Conservation (phyloP, 2,797 vertebrate genomes). For the Oophaga sylvatica region DNA sequence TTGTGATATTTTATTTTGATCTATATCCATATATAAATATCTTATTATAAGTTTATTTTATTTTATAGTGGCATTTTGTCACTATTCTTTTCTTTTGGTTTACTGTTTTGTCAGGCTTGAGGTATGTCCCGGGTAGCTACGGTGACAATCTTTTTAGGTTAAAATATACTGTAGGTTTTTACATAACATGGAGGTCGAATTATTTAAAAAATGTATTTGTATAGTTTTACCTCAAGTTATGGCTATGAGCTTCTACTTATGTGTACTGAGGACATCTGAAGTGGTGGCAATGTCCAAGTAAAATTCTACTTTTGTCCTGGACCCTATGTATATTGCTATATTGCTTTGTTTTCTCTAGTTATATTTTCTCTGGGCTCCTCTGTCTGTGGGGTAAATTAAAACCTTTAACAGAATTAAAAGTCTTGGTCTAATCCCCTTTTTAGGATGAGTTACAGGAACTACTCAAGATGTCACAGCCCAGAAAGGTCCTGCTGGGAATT, state of each 20-base stretch:
- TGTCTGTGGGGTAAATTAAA: conserved; percentile 43
- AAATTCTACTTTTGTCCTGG: background rate
- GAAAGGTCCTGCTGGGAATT: conserved; percentile 43
- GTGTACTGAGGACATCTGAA: background rate
- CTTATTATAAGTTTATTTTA: no score
- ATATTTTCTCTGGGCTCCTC: background rate
- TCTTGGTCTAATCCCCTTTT: conserved; percentile 47
- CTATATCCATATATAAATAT: no score
- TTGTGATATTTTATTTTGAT: no score
- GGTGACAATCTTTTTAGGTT: no score
- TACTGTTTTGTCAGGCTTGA: no score
- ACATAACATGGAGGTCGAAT: no score
- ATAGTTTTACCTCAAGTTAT: background rate
- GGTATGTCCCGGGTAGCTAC: no score
- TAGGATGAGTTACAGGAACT: conserved; percentile 31
- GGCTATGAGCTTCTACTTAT: background rate
- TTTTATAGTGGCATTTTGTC: no score
- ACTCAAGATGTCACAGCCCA: conserved; percentile 40
- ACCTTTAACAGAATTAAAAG: conserved; percentile 43
- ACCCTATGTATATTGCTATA: background rate
- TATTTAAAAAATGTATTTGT: no score
- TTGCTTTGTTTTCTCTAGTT: background rate
- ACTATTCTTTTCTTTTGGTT: no score
- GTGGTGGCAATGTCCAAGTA: background rate
- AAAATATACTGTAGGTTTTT: no score